These are phyloP conservation scores for Caracal caracal DNA, from an alignment of 2,113 vertebrate genomes.

Conservation along the genomic window DNA sequence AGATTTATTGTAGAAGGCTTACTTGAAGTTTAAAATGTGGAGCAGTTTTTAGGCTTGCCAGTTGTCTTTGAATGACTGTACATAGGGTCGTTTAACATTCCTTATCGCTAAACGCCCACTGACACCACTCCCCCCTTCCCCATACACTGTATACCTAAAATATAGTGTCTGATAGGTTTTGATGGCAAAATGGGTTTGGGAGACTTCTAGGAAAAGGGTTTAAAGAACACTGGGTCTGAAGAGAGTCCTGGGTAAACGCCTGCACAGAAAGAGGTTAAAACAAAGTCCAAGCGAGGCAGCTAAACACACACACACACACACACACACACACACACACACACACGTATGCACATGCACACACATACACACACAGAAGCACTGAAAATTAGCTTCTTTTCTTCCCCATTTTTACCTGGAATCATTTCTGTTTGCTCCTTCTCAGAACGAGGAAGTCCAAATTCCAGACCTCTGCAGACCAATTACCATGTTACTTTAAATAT, in stretches of 20 bases:
- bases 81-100: neutral
- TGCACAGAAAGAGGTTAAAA: conserved; percentile 11
- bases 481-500: neutral
- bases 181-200: neutral
- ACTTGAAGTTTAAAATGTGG: conserved; percentile 21
- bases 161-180: neutral
- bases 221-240: neutral
- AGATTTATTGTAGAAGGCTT: conserved; percentile 16
- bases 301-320: neutral
- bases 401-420: neutral
- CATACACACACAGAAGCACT: neutral
- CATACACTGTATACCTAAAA: neutral
- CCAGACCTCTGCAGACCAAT: neutral
- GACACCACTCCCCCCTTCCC: neutral
- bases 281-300: neutral
- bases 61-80: conserved; percentile 21
- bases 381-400: neutral
- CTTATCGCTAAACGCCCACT: conserved; percentile 8
- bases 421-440: neutral
- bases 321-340: neutral
- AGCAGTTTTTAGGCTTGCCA: conserved; percentile 24
- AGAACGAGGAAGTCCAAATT: conserved; percentile 24
- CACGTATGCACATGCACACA: no score
- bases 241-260: neutral
- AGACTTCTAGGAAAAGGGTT: neutral